Conservation (phyloP, 2,797 vertebrate species). For the Simalia tracyae region DNA sequence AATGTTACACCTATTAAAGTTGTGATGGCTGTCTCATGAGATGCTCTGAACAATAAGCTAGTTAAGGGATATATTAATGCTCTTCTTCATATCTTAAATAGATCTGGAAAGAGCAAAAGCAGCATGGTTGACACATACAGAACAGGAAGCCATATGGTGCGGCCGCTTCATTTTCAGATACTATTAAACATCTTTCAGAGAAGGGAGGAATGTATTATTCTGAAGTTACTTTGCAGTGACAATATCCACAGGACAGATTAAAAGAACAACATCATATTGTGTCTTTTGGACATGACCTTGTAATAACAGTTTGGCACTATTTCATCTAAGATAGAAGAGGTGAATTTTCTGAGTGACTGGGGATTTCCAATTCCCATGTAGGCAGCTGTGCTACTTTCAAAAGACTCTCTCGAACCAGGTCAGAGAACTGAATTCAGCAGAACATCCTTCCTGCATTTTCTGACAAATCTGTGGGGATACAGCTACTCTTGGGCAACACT, state of each 20-base stretch:
- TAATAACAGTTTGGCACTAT: neutral
- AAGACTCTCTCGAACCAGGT: neutral
- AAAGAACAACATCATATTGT: neutral
- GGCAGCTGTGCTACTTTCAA: neutral
- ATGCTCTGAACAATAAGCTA: conserved; percentile 33
- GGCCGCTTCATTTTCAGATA: conserved; percentile 17
- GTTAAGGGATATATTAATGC: conserved; percentile 39
- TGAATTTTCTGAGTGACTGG: conserved; percentile 16
- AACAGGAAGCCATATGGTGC: conserved; percentile 19
- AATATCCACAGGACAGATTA: conserved; percentile 12
- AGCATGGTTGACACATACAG: conserved; percentile 8
- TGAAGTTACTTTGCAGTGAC: conserved; percentile 24
- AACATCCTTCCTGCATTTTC: neutral
- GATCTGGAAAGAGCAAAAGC: conserved; percentile 28
- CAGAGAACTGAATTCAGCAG: neutral
- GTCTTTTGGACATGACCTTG: neutral
- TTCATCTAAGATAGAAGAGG: neutral
- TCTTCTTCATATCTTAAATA: conserved; percentile 45
- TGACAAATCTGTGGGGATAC: neutral
- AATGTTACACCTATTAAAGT: conserved; percentile 37
- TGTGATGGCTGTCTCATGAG: conserved; percentile 41
- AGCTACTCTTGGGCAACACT: neutral
- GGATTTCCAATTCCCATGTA: neutral
- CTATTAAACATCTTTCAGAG: conserved; percentile 13
- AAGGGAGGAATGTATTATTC: conserved; percentile 13